Conservation (phyloP, 2,113 vertebrate species). For the Pionites leucogaster region DNA sequence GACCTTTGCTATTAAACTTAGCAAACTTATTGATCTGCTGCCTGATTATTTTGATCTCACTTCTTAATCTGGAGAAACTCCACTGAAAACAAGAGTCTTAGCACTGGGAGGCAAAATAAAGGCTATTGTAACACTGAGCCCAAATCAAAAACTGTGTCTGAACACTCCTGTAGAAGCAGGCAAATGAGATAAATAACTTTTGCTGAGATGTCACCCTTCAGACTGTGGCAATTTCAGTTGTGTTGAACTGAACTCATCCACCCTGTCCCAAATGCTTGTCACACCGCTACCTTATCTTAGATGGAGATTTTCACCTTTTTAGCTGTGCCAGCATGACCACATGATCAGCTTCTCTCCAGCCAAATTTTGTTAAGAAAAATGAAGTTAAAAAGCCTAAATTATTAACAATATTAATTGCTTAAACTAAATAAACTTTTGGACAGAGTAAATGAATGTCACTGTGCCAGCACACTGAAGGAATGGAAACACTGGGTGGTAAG, state of each 20-base stretch:
- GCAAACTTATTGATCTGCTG: conserved; percentile 44
- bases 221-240: not conserved
- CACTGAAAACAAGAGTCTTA: not conserved
- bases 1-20: conserved; percentile 21
- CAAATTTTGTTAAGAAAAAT: not conserved
- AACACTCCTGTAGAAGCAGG: not conserved
- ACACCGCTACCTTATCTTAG: not conserved
- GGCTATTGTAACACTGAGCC: not conserved
- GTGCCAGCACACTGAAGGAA: not conserved
- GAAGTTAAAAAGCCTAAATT: not conserved
- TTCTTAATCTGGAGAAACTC: conserved; percentile 22
- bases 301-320: not conserved
- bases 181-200: not conserved
- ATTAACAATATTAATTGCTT: not conserved
- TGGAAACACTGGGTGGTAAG: not conserved
- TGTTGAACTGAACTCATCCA: not conserved
- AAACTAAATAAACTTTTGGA: not conserved
- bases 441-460: not conserved
- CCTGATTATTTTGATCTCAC: conserved; percentile 43
- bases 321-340: not conserved
- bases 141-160: not conserved
- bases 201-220: not conserved
- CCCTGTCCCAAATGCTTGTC: not conserved
- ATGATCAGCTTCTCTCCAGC: not conserved
- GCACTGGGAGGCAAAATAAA: not conserved